These are phyloP conservation scores for Syngnathus scovelli DNA, from an alignment of 2,113 vertebrate species.

Conservation along the genomic window DNA sequence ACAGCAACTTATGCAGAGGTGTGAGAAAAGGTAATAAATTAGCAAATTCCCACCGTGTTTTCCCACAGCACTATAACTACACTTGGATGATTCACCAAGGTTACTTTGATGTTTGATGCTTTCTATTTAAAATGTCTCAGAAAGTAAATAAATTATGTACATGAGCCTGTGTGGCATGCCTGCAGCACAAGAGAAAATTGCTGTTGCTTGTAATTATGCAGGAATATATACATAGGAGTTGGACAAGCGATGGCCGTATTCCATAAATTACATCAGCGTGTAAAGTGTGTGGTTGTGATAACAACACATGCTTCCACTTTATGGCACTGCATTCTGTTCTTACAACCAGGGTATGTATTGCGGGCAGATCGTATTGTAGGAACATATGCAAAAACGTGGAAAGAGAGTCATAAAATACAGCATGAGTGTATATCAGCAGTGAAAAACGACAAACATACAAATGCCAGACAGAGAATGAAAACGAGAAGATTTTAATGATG, in stretches of 20 bases:
- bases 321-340: constrained; percentile 23
- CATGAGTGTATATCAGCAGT: constrained; percentile 29
- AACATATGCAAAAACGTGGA: constrained; percentile 15
- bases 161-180: constrained; percentile 45
- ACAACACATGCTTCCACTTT: constrained; percentile 36
- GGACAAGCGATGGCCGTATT: constrained; percentile 29
- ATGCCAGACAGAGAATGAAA: constrained; percentile 11
- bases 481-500: constrained; percentile 31
- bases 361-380: constrained; percentile 15
- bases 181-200: constrained; percentile 41
- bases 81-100: constrained; percentile 45
- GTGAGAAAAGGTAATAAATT: constrained; percentile 27
- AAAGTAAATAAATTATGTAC: constrained; percentile 64
- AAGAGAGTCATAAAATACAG: constrained; percentile 36
- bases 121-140: constrained; percentile 59
- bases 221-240: constrained; percentile 38
- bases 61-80: constrained; percentile 29
- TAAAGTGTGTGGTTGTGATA: constrained; percentile 38
- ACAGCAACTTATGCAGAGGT: constrained; percentile 2
- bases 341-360: constrained; percentile 17
- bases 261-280: constrained; percentile 59
- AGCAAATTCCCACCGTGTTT: constrained; percentile 37
- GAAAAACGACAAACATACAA: constrained; percentile 12
- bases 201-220: constrained; percentile 58
- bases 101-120: constrained; percentile 50